phyloP scores from a whole-genome alignment of 2,797 vertebrate species.

The Catamblyrhynchus diadema region DNA sequence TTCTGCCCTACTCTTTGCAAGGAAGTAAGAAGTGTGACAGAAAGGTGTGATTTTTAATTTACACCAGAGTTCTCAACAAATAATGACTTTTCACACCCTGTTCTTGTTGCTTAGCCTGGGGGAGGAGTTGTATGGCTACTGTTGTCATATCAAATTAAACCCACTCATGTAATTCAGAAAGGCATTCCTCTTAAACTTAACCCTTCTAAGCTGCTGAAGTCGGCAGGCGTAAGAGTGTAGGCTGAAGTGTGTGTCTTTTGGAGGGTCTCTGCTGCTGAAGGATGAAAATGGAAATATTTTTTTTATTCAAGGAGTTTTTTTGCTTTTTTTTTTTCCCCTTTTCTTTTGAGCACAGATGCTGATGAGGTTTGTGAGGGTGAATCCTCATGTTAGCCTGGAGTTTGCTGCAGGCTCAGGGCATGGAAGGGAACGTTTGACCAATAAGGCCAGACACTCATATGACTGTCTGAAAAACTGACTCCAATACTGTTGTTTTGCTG shows the following conservation, averaged over 20 bases:
- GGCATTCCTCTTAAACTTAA: slow-evolving; percentile 61
- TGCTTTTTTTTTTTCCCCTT: background rate
- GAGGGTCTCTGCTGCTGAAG: background rate
- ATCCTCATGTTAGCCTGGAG: background rate
- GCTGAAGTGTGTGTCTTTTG: background rate
- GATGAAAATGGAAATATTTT: background rate
- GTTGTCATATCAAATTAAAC: slow-evolving; percentile 70
- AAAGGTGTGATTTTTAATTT: slow-evolving; percentile 83
- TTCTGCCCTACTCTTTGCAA: slow-evolving; percentile 47
- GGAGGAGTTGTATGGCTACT: slow-evolving; percentile 68
- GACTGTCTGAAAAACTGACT: background rate
- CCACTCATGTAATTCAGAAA: slow-evolving; percentile 39
- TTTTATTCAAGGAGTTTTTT: background rate
- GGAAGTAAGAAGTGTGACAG: slow-evolving; percentile 74
- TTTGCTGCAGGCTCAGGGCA: background rate
- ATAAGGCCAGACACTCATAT: fast-evolving
- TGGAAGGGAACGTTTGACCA: background rate
- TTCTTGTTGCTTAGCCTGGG: slow-evolving; percentile 61
- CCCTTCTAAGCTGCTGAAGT: slow-evolving; percentile 39
- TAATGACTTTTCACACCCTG: slow-evolving; percentile 80
- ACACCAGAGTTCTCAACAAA: slow-evolving; percentile 72
- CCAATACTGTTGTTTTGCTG: background rate
- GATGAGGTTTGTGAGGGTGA: background rate
- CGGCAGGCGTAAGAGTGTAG: background rate
- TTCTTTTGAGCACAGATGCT: background rate